Percentiles rank a stretch among this genome's conserved stretches.
Conservation (phyloP, 2,797 vertebrate species). For the Halcyon chelicuti region DNA sequence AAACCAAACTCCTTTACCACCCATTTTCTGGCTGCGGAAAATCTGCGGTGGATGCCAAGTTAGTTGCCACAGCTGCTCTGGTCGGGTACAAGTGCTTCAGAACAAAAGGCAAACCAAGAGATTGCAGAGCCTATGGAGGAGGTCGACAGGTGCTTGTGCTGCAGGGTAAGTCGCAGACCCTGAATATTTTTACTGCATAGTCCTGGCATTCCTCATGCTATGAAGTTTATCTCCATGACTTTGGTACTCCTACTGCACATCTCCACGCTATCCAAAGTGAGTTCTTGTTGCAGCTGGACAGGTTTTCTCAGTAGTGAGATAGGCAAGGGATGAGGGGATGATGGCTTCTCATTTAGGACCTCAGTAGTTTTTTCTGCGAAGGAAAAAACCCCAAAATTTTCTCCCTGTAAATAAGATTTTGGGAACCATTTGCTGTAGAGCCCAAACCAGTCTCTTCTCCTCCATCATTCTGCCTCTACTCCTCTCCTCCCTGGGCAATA, state of each 20-base stretch:
- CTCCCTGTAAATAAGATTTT: background rate
- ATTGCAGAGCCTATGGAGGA: background rate
- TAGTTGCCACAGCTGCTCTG: background rate
- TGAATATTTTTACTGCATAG: background rate
- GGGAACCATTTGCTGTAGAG: background rate
- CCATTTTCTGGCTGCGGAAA: background rate
- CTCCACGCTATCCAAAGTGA: background rate
- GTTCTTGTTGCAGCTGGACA: background rate
- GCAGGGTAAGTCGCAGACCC: background rate
- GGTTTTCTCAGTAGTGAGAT: background rate
- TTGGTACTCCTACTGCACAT: background rate
- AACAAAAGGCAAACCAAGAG: background rate
- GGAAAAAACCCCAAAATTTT: too few relatives aligned
- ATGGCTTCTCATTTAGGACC: background rate
- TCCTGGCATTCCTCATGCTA: background rate
- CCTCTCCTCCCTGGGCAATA: background rate
- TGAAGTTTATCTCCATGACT: background rate
- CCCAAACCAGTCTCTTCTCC: background rate
- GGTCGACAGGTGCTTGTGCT: accelerated
- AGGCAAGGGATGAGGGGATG: background rate
- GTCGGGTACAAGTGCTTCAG: background rate
- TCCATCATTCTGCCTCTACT: background rate
- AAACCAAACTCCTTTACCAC: background rate
- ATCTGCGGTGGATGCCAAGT: background rate
- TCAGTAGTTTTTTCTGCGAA: background rate